phyloP scores from a whole-genome alignment of 2,888 invertebrate species.

The Cremastinae sp. region DNA sequence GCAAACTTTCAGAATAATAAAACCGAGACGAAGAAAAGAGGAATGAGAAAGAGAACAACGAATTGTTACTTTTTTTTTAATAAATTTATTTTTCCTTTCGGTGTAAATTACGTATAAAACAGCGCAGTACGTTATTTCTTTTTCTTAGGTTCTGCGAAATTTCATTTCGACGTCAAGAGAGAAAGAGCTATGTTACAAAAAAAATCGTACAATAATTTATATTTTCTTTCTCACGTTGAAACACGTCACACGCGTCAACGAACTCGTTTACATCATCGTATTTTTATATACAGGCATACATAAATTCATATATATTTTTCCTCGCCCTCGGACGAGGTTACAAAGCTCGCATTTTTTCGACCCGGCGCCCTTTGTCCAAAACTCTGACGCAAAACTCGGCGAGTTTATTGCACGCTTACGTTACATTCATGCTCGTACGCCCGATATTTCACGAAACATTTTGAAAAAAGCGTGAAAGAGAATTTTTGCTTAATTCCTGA shows the following conservation, averaged over 20 bases:
- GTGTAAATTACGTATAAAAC: slow-evolving; percentile 55
- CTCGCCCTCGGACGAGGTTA: slow-evolving; percentile 13
- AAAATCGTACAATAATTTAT: slow-evolving; percentile 40
- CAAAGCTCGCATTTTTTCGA: slow-evolving; percentile 13
- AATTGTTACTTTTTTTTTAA: slow-evolving; percentile 29
- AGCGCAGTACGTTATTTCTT: slow-evolving; percentile 51
- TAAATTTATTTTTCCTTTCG: neutral
- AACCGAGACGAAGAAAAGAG: neutral
- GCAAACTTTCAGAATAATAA: no score
- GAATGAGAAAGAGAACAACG: neutral
- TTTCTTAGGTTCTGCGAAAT: slow-evolving; percentile 24
- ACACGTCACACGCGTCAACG: slow-evolving; percentile 43
- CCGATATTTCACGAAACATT: slow-evolving; percentile 34
- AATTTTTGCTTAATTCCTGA: neutral
- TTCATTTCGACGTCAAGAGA: slow-evolving; percentile 22
- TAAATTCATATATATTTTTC: slow-evolving; percentile 22
- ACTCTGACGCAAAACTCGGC: neutral
- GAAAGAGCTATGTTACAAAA: slow-evolving; percentile 31
- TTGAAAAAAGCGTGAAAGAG: slow-evolving; percentile 46
- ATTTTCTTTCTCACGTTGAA: slow-evolving; percentile 14
- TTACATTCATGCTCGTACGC: slow-evolving; percentile 22
- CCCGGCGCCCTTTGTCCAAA: neutral
- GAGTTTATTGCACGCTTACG: slow-evolving; percentile 51
- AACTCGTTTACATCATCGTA: slow-evolving; percentile 21
- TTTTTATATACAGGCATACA: neutral